Evolutionary conservation across 2,888 invertebrate genomes (phyloP).

Genomic region (Limenitis camilla): DNA sequence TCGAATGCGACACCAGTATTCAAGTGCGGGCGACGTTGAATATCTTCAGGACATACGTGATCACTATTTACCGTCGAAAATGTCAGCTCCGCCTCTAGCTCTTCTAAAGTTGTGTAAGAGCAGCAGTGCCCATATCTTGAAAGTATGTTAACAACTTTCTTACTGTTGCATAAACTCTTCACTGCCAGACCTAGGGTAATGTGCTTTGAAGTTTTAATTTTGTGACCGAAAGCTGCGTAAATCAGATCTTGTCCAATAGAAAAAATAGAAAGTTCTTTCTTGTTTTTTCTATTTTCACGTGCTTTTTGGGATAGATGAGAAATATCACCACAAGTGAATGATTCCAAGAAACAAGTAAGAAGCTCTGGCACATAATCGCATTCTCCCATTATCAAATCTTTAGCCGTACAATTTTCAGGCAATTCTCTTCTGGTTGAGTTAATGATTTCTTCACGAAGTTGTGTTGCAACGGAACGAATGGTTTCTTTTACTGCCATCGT

Average conservation of each 20-base stretch:
- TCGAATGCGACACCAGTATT: slow-evolving; percentile 32
- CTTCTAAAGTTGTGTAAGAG: slow-evolving; percentile 33
- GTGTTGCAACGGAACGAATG: no score
- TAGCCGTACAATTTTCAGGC: no score
- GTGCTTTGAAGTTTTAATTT: slow-evolving; percentile 20
- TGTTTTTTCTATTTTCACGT: no score
- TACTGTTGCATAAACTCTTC: slow-evolving; percentile 32
- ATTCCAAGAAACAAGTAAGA: no score
- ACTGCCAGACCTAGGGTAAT: slow-evolving; percentile 33
- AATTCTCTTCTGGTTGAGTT: no score
- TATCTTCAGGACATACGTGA: slow-evolving; percentile 24
- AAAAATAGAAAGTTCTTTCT: no score
- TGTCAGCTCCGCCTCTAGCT: slow-evolving; percentile 37
- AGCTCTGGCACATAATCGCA: no score
- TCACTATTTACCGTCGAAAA: slow-evolving; percentile 22
- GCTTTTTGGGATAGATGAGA: no score
- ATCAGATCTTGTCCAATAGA: background rate
- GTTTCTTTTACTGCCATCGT: no score
- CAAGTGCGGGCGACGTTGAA: background rate
- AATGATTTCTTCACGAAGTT: no score
- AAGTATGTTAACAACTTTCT: background rate
- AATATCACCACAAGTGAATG: no score
- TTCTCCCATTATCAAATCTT: no score
- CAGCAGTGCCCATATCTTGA: slow-evolving; percentile 30
- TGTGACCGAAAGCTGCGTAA: background rate